Evolutionary conservation across 2,888 invertebrate genomes (phyloP), one percentile per base, ranked within the genome.

Genomic region (Drosophila ochracea): DNA sequence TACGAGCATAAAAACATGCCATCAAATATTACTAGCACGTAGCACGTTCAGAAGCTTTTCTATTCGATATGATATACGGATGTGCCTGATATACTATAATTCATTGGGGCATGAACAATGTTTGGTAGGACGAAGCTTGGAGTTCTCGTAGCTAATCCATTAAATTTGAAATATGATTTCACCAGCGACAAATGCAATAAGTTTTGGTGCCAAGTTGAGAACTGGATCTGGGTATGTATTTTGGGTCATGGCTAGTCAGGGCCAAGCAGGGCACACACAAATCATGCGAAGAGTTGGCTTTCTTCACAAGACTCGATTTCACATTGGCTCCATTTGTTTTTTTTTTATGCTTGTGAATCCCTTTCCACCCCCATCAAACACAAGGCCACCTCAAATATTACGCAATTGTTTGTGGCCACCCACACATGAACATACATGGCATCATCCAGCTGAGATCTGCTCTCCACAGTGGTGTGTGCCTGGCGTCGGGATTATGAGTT

Each of bases 81-180:
- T 37, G 68, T 58, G 35, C 60, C 50, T 53, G 53, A 70, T 76
- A 62, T 50, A 68, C 73, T 63, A 68, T 83, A 73, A 77, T 60
- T 83, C 74, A 80, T 71, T 54, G 64, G 73, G 47, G 41, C 43
- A 82, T 70, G 68, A 43, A 72, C 21, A 68, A 70, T 53, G 68
- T 66, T 68, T 57, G 31, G 31, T 33, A 37, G 33, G 25, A 76
- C 54, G 70, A 53, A 77, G 58, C 62, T 75, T 28, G n/a, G 43
- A 57, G 28, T 61, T 53, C 16, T 59, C 52, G 35, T 28, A n/a
- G 78, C 73, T 78, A 84, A 81, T 88, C 85, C 84, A 84, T 84
- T 84, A 81, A 79, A 77, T 77, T 76, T 84, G 81, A 84, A 75
- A 81, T 83, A 84, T 87, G 79, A 67, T 86, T 69, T 71, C 57